These are phyloP conservation scores for Electrophaes corylata DNA, from an alignment of 2,888 invertebrate species.

Conservation along the genomic window DNA sequence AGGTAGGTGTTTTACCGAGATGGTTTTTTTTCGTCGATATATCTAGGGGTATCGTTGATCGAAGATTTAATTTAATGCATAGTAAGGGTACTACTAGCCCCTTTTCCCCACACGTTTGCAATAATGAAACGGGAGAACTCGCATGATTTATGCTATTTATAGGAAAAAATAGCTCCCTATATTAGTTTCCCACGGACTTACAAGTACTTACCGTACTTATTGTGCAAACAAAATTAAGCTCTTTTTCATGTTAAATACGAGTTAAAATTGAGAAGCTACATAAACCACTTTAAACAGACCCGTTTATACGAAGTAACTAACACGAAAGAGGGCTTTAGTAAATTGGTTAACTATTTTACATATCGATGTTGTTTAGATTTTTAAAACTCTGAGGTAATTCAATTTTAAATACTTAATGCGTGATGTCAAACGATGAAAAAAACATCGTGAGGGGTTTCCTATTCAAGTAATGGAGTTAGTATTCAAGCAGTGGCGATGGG, in stretches of 20 bases:
- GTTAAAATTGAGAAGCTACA: not conserved
- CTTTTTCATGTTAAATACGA: not conserved
- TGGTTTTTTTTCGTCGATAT: too few relatives aligned
- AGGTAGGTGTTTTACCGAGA: too few relatives aligned
- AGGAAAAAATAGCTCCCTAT: slow-evolving; percentile 4
- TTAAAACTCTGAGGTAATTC: slow-evolving; percentile 3
- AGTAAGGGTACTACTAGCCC: not conserved
- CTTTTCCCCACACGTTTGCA: slow-evolving; percentile 14
- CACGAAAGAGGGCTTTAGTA: slow-evolving; percentile 7
- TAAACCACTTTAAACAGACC: slow-evolving; percentile 4
- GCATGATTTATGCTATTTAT: slow-evolving; percentile 22
- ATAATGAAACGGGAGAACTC: slow-evolving; percentile 13
- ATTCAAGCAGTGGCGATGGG: too few relatives aligned
- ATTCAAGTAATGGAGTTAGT: too few relatives aligned
- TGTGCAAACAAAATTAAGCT: slow-evolving; percentile 4
- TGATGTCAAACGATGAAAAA: too few relatives aligned
- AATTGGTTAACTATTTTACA: slow-evolving; percentile 14
- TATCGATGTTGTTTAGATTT: slow-evolving; percentile 6
- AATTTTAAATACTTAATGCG: too few relatives aligned
- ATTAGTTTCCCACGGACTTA: slow-evolving; percentile 22
- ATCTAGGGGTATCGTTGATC: too few relatives aligned
- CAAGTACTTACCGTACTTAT: not conserved
- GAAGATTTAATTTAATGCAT: slow-evolving; percentile 3
- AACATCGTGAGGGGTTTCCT: too few relatives aligned
- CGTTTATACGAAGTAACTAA: not conserved